These are phyloP conservation scores for Nettapus auritus DNA, from an alignment of 2,113 vertebrate species.

Conservation along the genomic window DNA sequence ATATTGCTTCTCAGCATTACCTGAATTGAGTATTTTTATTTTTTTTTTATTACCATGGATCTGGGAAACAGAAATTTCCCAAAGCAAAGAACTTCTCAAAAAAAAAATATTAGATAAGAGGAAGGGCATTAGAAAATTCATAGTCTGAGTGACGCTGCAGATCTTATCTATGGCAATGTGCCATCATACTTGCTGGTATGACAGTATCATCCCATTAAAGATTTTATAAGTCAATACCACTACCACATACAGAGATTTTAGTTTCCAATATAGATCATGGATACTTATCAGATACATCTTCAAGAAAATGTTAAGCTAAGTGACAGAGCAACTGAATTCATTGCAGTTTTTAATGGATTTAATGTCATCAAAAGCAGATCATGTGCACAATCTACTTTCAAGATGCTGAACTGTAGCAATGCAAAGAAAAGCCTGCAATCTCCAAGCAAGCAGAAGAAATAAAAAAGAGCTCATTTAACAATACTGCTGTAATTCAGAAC, in stretches of 20 bases:
- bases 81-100: neutral
- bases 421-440: neutral
- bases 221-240: neutral
- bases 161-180: neutral
- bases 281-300: neutral
- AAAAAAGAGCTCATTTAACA: neutral
- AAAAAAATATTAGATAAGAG: neutral
- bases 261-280: neutral
- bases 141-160: neutral
- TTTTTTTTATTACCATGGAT: neutral
- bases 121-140: neutral
- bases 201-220: neutral
- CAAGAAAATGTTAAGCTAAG: neutral
- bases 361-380: neutral
- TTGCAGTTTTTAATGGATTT: neutral
- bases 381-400: neutral
- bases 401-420: neutral
- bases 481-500: neutral
- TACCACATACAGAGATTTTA: neutral
- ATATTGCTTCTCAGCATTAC: neutral
- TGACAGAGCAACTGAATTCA: neutral
- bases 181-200: neutral
- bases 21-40: neutral
- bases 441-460: neutral
- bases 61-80: neutral